Evolutionary conservation across 2,113 vertebrate species (phyloP), one percentile per base, ranked within the genome.

Genomic region (Agapornis roseicollis): DNA sequence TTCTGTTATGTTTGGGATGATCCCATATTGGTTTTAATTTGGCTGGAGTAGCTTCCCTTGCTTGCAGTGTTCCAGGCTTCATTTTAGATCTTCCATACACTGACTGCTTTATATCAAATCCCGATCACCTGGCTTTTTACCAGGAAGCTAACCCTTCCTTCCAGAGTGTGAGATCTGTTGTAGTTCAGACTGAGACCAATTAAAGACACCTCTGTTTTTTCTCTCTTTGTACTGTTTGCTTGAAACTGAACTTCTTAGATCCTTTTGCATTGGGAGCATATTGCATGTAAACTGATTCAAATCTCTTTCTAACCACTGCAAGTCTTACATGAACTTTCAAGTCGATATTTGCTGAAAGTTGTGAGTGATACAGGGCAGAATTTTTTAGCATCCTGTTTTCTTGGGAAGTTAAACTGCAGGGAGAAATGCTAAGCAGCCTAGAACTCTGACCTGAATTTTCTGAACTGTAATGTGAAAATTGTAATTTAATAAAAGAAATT

Each of bases 1-100:
- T 86, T 89, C 42, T 89, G 66, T 71, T 91, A 70, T 76, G 61
- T 79, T 89, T 65, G 81, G 74, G 92, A 79, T 95, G 79, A 29
- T 91, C 78, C 33, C 37, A 16, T 85, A 76, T 85, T 71, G 63
- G 33, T 89, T 93, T 91, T 90, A 79, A 8, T 74, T 82, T 85
- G 85, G 84, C 92, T 91, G 44, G 50, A 64, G 55, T 39, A 82
- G 7, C 41, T 93, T 80, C 11, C 13, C 33, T 82, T 80, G 64
- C 50, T 47, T 82, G 53, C 18, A 69, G 24, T 90, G 91, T 61
- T 76, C 33, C 39, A 77, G 56, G 47, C 70, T 85, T 82, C 28
- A 15, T 79, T 94, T 94, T 69, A 65, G 74, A 31, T 56, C 66
- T 72, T 91, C 35, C 29, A 35, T 71, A 58, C 7, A 3, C 8